Base-by-base conservation (phyloP, 2,888 invertebrate genomes). In the Sphinx pinastri region DNA sequence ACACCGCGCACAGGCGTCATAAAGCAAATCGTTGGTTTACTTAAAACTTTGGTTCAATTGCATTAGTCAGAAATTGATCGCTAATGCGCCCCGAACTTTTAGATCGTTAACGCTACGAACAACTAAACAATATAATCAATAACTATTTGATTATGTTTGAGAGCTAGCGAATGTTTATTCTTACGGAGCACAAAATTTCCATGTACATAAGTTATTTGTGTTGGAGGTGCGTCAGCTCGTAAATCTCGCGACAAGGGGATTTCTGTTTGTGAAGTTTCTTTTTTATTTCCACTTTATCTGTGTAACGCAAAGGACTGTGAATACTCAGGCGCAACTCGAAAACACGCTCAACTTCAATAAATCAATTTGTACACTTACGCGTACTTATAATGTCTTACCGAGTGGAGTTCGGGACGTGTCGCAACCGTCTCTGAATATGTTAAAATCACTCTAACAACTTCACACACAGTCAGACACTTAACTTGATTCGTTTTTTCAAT, bases 211-310 rank as follows among this genome's bases (percentile, higher is more conserved):
- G 85, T 90, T 90, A 88, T 90, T 90, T 89, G 84, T 83, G 84
- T 85, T 79, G 88, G 88, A 90, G 91, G 91, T 92, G 91, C 90
- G 91, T 90, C 88, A 83, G 84, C 89, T 92, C 92, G 92, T 93
- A 93, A 93, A 93, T 93, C 92, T 93, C 86, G 87, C 90, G 90
- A 92, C 92, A 89, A 93, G 92, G 87, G 92, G 92, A 93, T 92
- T 91, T 92, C 90, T 93, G 92, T 93, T 93, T 90, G 91, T 90
- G 91, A 94, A 93, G 88, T 93, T 93, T 88, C 90, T 90, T 93
- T 92, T 93, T 93, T 93, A 93, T 92, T 93, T 91, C 85, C 89
- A 88, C 90, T 93, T 92, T 93, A 92, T 92, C 92, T 91, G 90
- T 88, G 88, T 88, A 89, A 88, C 84, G 89, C 86, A 88, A 91